A percentile compares a stretch with the other conserved stretches of the same genome.
Evolutionary conservation across 2,888 invertebrate species (phyloP).

Genomic region (Caenorhabditis sinica): DNA sequence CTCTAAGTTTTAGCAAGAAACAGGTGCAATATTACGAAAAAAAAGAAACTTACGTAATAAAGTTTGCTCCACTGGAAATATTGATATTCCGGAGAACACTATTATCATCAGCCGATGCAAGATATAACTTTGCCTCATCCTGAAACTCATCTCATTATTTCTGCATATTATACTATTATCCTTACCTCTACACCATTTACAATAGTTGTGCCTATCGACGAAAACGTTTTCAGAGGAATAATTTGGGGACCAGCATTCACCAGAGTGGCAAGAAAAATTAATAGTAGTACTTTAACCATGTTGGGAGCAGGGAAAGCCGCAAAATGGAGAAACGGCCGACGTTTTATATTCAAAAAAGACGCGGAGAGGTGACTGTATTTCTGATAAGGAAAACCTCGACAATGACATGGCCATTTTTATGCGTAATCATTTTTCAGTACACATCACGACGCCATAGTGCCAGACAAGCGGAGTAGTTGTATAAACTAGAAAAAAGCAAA

Average conservation of each 20-base stretch:
- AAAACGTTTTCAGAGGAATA: background rate
- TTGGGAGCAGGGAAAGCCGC: no score
- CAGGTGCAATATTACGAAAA: no score
- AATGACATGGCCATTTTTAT: no score
- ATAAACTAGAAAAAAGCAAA: no score
- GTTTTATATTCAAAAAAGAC: no score
- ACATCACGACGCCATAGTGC: no score
- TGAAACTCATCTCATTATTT: background rate
- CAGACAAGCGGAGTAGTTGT: no score
- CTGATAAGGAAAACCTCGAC: no score
- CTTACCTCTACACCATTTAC: background rate
- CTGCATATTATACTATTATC: background rate
- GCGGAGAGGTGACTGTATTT: no score
- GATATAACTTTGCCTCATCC: background rate
- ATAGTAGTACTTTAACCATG: background rate
- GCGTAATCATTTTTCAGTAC: no score
- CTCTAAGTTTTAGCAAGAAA: no score
- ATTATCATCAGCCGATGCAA: conserved; percentile 11
- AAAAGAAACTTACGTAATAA: background rate
- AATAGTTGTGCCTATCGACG: background rate
- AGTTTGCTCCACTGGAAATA: background rate
- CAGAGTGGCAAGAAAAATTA: background rate
- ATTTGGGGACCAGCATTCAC: background rate
- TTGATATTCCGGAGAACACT: background rate
- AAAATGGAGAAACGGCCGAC: no score